A percentile compares a stretch with the other conserved stretches of the same genome.
These are phyloP conservation scores for Hexactinellida sp. DNA, from an alignment of 37 sponge, comb jelly and placozoan genomes.

Conservation along the genomic window DNA sequence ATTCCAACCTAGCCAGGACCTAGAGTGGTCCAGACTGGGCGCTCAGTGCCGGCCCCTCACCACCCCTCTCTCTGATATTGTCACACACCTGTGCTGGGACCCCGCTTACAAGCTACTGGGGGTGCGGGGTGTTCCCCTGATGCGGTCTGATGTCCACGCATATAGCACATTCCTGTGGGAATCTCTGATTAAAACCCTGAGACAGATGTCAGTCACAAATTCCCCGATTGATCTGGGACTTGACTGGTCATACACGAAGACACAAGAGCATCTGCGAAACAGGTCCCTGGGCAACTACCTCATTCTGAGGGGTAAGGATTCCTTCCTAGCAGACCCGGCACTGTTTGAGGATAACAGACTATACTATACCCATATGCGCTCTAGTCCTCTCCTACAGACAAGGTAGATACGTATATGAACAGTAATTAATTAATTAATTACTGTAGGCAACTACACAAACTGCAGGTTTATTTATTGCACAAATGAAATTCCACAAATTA, in stretches of 20 bases:
- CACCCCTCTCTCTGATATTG: slow-evolving; percentile 35
- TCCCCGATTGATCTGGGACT: slow-evolving; percentile 59
- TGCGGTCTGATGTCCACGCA: slow-evolving; percentile 38
- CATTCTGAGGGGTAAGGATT: slow-evolving; percentile 46
- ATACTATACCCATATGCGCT: slow-evolving; percentile 8
- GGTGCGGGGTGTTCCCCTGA: slow-evolving; percentile 46
- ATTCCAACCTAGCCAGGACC: slow-evolving; percentile 13
- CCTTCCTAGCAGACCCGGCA: slow-evolving; percentile 16
- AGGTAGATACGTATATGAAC: neutral
- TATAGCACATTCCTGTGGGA: slow-evolving; percentile 56
- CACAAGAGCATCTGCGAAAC: slow-evolving; percentile 20
- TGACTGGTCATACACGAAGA: slow-evolving; percentile 40
- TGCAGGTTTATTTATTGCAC: neutral
- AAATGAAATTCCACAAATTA: neutral
- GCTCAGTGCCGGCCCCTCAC: neutral
- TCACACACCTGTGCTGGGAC: slow-evolving; percentile 31
- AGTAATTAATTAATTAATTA: neutral
- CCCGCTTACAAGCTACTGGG: slow-evolving; percentile 54
- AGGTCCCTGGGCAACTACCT: slow-evolving; percentile 38
- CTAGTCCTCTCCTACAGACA: neutral
- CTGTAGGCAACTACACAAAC: neutral
- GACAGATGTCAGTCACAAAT: slow-evolving; percentile 66
- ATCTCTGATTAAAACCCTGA: slow-evolving; percentile 53
- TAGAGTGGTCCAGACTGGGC: neutral
- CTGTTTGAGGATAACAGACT: slow-evolving; percentile 26